These are phyloP conservation scores for Hoplias malabaricus DNA, from an alignment of 2,113 vertebrate genomes.

Conservation along the genomic window DNA sequence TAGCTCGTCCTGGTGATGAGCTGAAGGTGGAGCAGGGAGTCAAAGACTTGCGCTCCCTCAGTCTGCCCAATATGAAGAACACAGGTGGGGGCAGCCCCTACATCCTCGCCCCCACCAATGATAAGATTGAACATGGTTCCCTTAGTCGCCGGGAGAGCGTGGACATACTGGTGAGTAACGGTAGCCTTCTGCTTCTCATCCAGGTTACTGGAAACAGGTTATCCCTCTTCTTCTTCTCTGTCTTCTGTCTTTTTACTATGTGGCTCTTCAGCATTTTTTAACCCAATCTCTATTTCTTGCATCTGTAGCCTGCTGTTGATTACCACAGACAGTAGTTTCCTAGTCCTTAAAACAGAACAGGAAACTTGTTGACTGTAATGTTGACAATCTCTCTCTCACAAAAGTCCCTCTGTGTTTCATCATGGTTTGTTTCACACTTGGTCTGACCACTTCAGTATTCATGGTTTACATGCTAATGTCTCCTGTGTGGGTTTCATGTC, in stretches of 20 bases:
- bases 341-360: neutral
- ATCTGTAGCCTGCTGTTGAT: neutral
- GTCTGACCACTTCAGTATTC: neutral
- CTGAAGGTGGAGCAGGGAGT: slow-evolving; percentile 87
- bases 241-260: neutral
- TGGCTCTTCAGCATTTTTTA: neutral
- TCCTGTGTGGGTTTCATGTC: neutral
- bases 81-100: slow-evolving; percentile 59
- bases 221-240: slow-evolving; percentile 4
- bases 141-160: slow-evolving; percentile 71
- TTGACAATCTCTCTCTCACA: neutral
- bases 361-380: neutral
- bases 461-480: neutral
- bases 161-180: slow-evolving; percentile 81
- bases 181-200: neutral
- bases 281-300: neutral
- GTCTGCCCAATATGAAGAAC: slow-evolving; percentile 82
- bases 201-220: too few relatives aligned
- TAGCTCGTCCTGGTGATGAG: slow-evolving; percentile 86
- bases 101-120: slow-evolving; percentile 65
- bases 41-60: slow-evolving; percentile 80
- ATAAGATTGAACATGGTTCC: slow-evolving; percentile 72
- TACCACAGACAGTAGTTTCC: neutral
- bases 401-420: neutral
- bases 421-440: neutral